Conservation (phyloP, 2,797 vertebrate genomes). For the Pachyuromys duprasi region DNA sequence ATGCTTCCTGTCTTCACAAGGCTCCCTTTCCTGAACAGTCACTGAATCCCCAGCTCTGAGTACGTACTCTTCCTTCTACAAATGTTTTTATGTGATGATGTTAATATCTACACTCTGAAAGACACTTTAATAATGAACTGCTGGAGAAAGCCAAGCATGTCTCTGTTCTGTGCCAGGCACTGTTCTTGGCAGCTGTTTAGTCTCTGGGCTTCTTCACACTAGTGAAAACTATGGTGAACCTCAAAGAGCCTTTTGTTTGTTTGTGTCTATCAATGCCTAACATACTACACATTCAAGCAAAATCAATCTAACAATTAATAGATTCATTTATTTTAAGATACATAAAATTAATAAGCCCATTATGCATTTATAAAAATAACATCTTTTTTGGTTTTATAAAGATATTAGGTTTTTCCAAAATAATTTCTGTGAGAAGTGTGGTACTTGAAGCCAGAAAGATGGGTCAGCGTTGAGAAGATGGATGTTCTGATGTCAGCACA, state of each 20-base stretch:
- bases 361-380: not conserved
- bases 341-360: not conserved
- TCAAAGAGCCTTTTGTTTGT: not conserved
- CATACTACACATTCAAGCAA: not conserved
- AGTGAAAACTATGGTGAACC: not conserved
- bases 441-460: too few relatives aligned
- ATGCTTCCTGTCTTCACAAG: not conserved
- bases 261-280: not conserved
- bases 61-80: not conserved
- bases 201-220: not conserved
- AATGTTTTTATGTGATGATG: not conserved
- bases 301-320: not conserved
- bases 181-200: not conserved
- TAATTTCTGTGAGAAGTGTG: not conserved
- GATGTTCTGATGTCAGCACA: not conserved
- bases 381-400: not conserved
- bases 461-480: not conserved
- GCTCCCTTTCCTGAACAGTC: not conserved
- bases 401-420: not conserved
- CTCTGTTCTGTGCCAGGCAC: not conserved
- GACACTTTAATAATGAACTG: not conserved
- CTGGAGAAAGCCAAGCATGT: not conserved
- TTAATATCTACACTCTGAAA: not conserved
- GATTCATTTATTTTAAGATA: conserved; percentile 21
- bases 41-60: not conserved